Evolutionary conservation across 2,888 invertebrate species (phyloP), one percentile per base, ranked within the genome.

Genomic region (Prosopocoilus inquinatus): DNA sequence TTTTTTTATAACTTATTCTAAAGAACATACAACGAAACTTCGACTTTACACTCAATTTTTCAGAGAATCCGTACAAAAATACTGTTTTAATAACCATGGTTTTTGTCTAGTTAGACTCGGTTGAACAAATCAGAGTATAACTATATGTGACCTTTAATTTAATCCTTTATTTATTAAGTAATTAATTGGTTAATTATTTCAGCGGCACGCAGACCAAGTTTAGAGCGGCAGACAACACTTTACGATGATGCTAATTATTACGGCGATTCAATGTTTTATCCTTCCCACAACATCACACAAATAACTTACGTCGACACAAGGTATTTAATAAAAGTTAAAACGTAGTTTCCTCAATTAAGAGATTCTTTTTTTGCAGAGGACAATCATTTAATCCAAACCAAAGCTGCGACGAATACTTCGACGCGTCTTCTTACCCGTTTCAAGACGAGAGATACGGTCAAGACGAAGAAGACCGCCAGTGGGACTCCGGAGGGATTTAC

Each of bases 171-270:
- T n/a, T n/a, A n/a, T n/a, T n/a, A n/a, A n/a, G n/a, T n/a, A n/a
- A n/a, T n/a, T n/a, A n/a, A n/a, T n/a, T n/a, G n/a, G n/a, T n/a
- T n/a, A n/a, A n/a, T 47, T 41, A 9, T 62, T 63, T 35, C 78
- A 65, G 76, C 66, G 12, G 46, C 59, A 36, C 78, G 90, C 70
- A 82, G 88, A 71, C 89, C 89, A 58, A 90, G 90, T 75, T 79
- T 91, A 69, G 91, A 91, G 75, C 82, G 91, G 68, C 91, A 91
- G 78, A 86, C 84, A 59, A 90, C 90, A 41, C 76, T 90, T 66
- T 90, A 89, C 69, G 89, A 90, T 72, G 90, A 91, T 69, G 82
- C 86, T 65, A 81, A 81, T 63, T 82, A 82, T 67, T 86, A 81
- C 65, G 81, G 71, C 13, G 75, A 78, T 57, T 73, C 77, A 54